Evolutionary conservation across 2,113 vertebrate genomes (phyloP).

Genomic region (Sphyrna mokarran): DNA sequence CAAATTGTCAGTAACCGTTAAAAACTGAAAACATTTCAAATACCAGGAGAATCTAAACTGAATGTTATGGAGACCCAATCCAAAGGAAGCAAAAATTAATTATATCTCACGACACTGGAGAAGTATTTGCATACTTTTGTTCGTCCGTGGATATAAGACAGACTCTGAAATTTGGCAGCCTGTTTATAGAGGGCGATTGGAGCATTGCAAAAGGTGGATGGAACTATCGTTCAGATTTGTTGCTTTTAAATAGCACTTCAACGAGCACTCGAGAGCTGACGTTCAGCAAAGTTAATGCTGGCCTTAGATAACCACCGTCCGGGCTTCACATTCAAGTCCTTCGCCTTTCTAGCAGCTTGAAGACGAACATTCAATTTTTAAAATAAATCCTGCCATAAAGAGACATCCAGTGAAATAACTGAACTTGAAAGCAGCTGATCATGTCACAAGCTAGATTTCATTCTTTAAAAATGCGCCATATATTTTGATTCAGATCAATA

Average conservation of each 20-base stretch:
- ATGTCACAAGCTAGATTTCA: neutral
- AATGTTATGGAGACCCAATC: neutral
- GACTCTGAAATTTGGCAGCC: neutral
- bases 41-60: neutral
- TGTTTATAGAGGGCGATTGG: slow-evolving; percentile 6
- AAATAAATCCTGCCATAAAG: neutral
- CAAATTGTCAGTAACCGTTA: neutral
- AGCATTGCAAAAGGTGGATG: neutral
- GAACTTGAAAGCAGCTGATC: neutral
- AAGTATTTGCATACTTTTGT: neutral
- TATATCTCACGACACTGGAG: too few species aligned
- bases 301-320: neutral
- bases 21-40: neutral
- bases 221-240: neutral
- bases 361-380: neutral
- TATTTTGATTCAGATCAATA: neutral
- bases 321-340: neutral
- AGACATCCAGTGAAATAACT: neutral
- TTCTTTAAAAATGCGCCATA: neutral
- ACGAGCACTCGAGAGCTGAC: neutral
- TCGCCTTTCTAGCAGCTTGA: neutral
- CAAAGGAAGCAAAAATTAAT: neutral
- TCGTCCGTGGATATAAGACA: neutral
- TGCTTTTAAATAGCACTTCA: neutral
- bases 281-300: neutral